Evolutionary conservation across 2,888 invertebrate genomes (phyloP), one percentile per base, ranked within the genome.

Genomic region (Mamestra brassicae): DNA sequence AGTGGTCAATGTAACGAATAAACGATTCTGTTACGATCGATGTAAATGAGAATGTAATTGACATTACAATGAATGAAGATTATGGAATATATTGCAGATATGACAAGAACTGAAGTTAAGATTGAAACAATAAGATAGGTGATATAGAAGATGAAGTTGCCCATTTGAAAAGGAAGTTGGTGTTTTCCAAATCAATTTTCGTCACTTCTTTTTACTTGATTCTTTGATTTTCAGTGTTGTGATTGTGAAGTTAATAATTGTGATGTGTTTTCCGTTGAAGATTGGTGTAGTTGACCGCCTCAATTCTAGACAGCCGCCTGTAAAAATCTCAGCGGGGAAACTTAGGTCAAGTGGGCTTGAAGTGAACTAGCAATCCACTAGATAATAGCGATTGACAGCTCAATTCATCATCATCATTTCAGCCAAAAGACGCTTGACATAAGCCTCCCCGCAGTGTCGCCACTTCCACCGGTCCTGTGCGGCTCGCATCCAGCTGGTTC

Each of bases 41-140:
- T 73, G 61, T 65, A 65, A 65, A 73, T 77, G 64, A 65, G 60
- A 52, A 42, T 72, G 50, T 61, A 15, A 79, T 55, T 65, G 80
- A 45, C 75, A 26, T 64, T 52, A 15, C 52, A 65, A 72, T 55
- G 11, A 54, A 26, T 13, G 13, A 61, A 65, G 77, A 79, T 47
- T 58, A 55, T 61, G 3, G 7, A 73, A 65, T 65, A 13, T n/a
- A n/a, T n/a, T 65, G 55, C 50, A 79, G 73, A 72, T 26, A 17
- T 55, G 73, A 65, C 47, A 70, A 52, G 8, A 26, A 7, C 11
- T 3, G 13, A 26, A 42, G 15, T n/a, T 4, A 54, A n/a, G 42
- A 62, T 26, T 5, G 10, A 10, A 55, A 26, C 4, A 42, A 42
- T 42, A 7, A 42, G 8, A 42, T 42, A 42, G 42, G 11, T 13